phyloP scores from a whole-genome alignment of 2,888 invertebrate species.

The Drosophila demipolita region DNA sequence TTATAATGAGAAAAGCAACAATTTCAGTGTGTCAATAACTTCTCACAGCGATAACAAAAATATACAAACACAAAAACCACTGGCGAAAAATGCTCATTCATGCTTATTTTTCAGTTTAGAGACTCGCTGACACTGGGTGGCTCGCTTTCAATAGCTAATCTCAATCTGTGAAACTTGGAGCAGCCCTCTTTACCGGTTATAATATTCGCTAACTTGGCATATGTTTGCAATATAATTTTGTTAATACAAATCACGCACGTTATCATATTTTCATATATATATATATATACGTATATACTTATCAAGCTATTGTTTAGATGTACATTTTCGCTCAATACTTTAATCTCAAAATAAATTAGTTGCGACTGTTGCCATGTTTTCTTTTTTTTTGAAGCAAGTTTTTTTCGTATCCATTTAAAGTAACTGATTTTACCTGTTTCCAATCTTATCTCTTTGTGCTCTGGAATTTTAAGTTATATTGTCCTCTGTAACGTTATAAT shows the following conservation, averaged over 20 bases:
- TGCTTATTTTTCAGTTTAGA: constrained; percentile 54
- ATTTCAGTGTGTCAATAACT: constrained; percentile 31
- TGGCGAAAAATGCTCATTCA: constrained; percentile 36
- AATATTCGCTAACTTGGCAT: constrained; percentile 13
- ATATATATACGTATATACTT: not conserved
- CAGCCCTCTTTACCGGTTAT: constrained; percentile 8
- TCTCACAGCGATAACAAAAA: constrained; percentile 36
- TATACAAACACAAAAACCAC: constrained; percentile 5
- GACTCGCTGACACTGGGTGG: not conserved
- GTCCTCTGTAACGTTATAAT: not conserved
- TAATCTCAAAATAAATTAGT: not conserved
- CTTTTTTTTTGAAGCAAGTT: not conserved
- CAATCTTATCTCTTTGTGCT: not conserved
- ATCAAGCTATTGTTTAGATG: not conserved
- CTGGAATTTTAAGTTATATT: not conserved
- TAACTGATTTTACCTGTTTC: not conserved
- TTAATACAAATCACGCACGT: not conserved
- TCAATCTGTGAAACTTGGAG: not conserved
- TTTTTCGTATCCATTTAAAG: not conserved
- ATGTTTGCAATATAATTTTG: not conserved
- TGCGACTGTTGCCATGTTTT: not conserved
- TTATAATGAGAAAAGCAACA: not conserved
- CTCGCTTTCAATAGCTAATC: not conserved
- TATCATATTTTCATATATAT: not conserved
- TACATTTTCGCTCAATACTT: not conserved